Evolutionary conservation across 2,113 vertebrate genomes (phyloP), one percentile per base, ranked within the genome.

Genomic region (Myotis yumanensis): DNA sequence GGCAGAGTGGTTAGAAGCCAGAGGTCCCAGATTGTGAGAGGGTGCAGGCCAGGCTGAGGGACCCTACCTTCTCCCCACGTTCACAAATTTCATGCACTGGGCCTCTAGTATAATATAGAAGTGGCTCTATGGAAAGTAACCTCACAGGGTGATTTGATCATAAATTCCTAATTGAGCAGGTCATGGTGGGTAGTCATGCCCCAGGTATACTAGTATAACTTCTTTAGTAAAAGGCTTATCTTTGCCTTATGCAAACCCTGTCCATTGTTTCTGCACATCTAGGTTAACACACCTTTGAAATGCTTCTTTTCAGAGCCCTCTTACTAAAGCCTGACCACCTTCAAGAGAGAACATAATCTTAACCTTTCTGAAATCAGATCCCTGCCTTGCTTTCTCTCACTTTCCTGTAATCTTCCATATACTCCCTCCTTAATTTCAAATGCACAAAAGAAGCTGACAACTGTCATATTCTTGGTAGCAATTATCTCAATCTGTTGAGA

Each of bases 1-100:
- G 46, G 46, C 46, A 46, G 46, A 46, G 46, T 46, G 46, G 46
- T 46, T 46, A 46, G 46, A 46, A 46, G 46, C 46, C 46, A 46
- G 46, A 11, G 46, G 46, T 46, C 46, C 46, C 46, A 46, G 10
- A 46, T 46, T 46, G 46, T 8, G 46, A 46, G 11, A 46, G 46
- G 46, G 46, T 46, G 11, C 11, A 46, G 46, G 10, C 11, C 11
- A 11, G 46, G 9, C 46, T 46, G 46, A 46, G 46, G 46, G 46
- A 46, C 11, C 9, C 46, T 2, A n/a, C 9, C 46, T 11, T 11
- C 8, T 2, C 46, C 10, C 46, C 11, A 0, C 11, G 0, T 46
- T 10, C 46, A 46, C 11, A 2, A 46, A 46, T 46, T 46, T 46
- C 46, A 46, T 46, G 11, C 46, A 46, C 46, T 11, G 11, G 46